phyloP scores from a whole-genome alignment of 92 coral and sea anemone genomes.

The Porites divaricata region DNA sequence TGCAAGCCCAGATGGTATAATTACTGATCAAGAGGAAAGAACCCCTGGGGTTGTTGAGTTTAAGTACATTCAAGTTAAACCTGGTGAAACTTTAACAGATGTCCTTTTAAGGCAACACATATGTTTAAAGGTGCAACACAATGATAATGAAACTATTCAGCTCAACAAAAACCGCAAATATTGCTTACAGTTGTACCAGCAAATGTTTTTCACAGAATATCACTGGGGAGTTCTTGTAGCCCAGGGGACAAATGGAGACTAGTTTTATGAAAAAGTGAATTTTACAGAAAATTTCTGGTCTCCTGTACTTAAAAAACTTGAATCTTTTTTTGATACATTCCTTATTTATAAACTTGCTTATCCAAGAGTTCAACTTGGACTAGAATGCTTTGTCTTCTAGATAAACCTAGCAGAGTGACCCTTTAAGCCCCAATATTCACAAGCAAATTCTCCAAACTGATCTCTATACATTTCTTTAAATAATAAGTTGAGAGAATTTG shows the following conservation, averaged over 20 bases:
- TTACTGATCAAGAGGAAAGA: conserved; percentile 12
- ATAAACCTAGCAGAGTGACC: no score
- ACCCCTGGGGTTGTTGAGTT: conserved; percentile 42
- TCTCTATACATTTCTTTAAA: no score
- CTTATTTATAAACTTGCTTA: conserved; percentile 42
- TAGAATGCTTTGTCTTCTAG: background rate
- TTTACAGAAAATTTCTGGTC: conserved; percentile 30
- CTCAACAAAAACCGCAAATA: conserved; percentile 39
- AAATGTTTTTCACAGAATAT: conserved; percentile 44
- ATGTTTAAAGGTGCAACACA: background rate
- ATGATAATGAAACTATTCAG: background rate
- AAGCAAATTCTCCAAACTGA: no score
- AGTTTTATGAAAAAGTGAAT: conserved; percentile 37
- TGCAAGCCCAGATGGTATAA: conserved; percentile 40
- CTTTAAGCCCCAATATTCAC: no score
- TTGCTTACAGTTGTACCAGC: conserved; percentile 31
- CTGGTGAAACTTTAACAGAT: conserved; percentile 20
- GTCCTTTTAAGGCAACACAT: conserved; percentile 14
- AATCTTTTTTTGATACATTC: conserved; percentile 22
- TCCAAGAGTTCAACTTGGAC: conserved; percentile 36
- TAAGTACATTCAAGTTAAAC: conserved; percentile 26
- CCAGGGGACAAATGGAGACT: conserved; percentile 38
- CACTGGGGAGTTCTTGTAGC: conserved; percentile 48
- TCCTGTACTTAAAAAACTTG: no score
- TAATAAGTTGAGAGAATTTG: no score